These are phyloP conservation scores for Drosophila malerkotliana DNA, from an alignment of 1,140 invertebrate species.

Conservation along the genomic window DNA sequence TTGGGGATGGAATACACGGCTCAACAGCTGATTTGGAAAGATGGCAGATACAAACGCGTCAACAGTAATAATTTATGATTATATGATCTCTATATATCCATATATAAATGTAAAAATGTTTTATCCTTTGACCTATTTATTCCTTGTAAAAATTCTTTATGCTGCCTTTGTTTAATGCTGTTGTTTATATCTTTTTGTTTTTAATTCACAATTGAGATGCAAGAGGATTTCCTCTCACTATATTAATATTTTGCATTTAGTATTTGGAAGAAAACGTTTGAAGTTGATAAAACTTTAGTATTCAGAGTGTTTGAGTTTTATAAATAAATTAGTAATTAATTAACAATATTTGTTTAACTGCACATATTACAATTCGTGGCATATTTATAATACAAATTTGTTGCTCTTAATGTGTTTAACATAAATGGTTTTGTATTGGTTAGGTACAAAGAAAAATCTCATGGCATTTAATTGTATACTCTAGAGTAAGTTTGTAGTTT, in stretches of 20 bases:
- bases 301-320: constrained; percentile 30
- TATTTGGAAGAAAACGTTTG: constrained; percentile 57
- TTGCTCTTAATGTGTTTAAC: constrained; percentile 41
- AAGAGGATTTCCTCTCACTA: constrained; percentile 21
- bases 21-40: constrained; percentile 41
- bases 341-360: constrained; percentile 65
- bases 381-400: constrained; percentile 47
- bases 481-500: constrained; percentile 22
- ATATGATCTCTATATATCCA: constrained; percentile 42
- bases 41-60: constrained; percentile 35
- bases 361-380: constrained; percentile 61
- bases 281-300: constrained; percentile 62
- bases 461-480: constrained; percentile 43
- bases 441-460: constrained; percentile 77
- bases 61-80: constrained; percentile 37
- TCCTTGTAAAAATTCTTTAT: constrained; percentile 39
- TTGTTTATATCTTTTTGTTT: constrained; percentile 14
- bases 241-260: constrained; percentile 44
- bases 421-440: constrained; percentile 41
- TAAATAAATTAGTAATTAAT: constrained; percentile 75
- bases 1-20: constrained; percentile 26
- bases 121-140: constrained; percentile 26
- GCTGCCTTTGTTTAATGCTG: constrained; percentile 42
- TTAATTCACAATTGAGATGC: constrained; percentile 4
- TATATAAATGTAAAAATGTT: constrained; percentile 68